These are phyloP conservation scores for Brachionus plicatilis DNA, from an alignment of 1,140 invertebrate genomes.

Conservation along the genomic window DNA sequence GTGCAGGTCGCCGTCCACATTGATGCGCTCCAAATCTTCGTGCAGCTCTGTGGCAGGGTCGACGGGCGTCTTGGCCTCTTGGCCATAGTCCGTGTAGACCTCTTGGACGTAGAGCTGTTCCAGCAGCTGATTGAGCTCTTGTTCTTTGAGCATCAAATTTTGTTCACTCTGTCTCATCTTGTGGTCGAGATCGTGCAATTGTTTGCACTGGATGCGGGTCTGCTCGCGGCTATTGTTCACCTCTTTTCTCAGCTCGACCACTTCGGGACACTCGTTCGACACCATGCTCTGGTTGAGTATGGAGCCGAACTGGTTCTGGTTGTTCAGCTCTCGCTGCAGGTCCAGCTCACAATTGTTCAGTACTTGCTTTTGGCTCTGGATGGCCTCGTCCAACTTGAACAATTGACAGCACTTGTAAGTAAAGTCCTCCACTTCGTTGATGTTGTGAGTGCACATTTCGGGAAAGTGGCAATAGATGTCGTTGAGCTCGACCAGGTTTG, in stretches of 20 bases:
- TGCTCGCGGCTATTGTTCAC: conserved; percentile 21
- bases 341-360: background rate
- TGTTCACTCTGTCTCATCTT: conserved; percentile 37
- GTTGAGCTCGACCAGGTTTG: conserved; percentile 13
- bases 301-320: background rate
- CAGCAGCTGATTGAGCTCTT: conserved; percentile 11
- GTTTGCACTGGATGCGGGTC: conserved; percentile 34
- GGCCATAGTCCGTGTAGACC: background rate
- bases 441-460: conserved; percentile 30
- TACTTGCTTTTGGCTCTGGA: conserved; percentile 23
- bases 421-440: conserved; percentile 37
- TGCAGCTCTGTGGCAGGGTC: background rate
- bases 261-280: background rate
- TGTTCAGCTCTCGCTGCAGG: conserved; percentile 13
- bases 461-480: conserved; percentile 39
- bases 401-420: conserved; percentile 27
- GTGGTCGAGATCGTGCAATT: conserved; percentile 37
- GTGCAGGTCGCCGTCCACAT: background rate
- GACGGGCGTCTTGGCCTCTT: background rate
- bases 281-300: background rate
- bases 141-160: conserved; percentile 38
- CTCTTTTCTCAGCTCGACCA: background rate
- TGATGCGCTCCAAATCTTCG: background rate
- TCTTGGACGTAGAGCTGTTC: conserved; percentile 30
- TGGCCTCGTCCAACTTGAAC: conserved; percentile 35